Conservation (phyloP, 2,797 vertebrate genomes). For the Xiphorhynchus erythropygius region DNA sequence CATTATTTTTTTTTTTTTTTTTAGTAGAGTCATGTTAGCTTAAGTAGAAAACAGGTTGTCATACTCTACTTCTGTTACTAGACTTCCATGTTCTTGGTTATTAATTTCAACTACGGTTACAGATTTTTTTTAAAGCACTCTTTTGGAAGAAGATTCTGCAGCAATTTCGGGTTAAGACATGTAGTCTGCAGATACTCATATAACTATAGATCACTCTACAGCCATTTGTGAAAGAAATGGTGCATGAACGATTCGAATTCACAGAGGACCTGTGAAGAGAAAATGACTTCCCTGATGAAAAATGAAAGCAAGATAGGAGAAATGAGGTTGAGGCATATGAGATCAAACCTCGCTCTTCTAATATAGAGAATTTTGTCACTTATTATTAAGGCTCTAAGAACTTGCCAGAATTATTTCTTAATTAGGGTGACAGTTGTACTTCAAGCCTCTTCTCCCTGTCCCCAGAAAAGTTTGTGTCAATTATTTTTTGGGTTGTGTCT, state of each 20-base stretch:
- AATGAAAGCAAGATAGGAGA: neutral
- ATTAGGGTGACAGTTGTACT: neutral
- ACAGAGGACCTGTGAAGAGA: slow-evolving; percentile 31
- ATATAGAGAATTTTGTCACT: neutral
- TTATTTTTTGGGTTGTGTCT: neutral
- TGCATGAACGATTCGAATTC: slow-evolving; percentile 40
- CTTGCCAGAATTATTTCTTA: neutral
- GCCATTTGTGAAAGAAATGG: neutral
- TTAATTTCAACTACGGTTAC: neutral
- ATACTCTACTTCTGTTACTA: neutral
- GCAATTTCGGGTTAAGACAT: neutral
- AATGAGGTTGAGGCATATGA: neutral
- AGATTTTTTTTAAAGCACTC: neutral
- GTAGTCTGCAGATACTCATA: neutral
- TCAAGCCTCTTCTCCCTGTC: neutral
- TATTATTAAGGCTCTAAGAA: neutral
- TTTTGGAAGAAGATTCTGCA: neutral
- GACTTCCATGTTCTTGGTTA: neutral
- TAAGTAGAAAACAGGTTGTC: neutral
- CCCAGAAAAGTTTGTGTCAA: neutral
- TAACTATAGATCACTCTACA: neutral
- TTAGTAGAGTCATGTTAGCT: neutral
- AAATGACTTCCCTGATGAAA: slow-evolving; percentile 27
- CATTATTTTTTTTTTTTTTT: neutral
- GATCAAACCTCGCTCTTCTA: neutral